Evolutionary conservation across 2,888 invertebrate genomes (phyloP).

Genomic region (Trisateles emortualis): DNA sequence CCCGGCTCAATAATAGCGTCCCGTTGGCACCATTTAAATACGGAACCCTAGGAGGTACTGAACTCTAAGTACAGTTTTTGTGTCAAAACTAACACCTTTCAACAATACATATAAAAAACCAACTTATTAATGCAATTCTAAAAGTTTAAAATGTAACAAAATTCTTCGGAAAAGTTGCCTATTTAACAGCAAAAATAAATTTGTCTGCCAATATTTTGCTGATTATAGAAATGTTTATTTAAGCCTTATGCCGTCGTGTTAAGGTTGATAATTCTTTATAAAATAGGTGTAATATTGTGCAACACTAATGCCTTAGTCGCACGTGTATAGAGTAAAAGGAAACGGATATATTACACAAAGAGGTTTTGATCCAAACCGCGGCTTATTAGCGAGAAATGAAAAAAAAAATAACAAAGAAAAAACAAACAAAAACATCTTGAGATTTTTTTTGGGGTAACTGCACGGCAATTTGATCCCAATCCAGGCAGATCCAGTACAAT

Average conservation of each 20-base stretch:
- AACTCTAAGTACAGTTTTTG: too few relatives aligned
- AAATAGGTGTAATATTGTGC: background rate
- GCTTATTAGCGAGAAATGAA: constrained; percentile 9
- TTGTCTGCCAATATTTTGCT: constrained; percentile 26
- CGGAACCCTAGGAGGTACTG: too few relatives aligned
- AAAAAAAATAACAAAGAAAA: background rate
- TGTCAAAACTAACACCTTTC: constrained; percentile 61
- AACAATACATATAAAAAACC: constrained; percentile 20
- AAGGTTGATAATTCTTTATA: constrained; percentile 5
- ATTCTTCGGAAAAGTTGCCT: background rate
- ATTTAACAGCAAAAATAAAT: constrained; percentile 17
- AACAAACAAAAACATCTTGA: background rate
- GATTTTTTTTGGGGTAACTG: background rate
- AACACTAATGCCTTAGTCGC: constrained; percentile 16
- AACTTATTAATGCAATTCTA: background rate
- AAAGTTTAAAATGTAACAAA: background rate
- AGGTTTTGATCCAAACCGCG: constrained; percentile 35
- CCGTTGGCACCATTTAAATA: too few relatives aligned
- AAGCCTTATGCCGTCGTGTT: background rate
- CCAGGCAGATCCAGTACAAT: too few relatives aligned
- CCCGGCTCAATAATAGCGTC: too few relatives aligned
- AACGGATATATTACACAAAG: constrained; percentile 53
- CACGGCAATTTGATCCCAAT: too few relatives aligned
- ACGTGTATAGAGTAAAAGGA: constrained; percentile 37
- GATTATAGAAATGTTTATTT: constrained; percentile 20